phyloP scores from a whole-genome alignment of 2,888 invertebrate genomes.

The Metallyticus violacea region DNA sequence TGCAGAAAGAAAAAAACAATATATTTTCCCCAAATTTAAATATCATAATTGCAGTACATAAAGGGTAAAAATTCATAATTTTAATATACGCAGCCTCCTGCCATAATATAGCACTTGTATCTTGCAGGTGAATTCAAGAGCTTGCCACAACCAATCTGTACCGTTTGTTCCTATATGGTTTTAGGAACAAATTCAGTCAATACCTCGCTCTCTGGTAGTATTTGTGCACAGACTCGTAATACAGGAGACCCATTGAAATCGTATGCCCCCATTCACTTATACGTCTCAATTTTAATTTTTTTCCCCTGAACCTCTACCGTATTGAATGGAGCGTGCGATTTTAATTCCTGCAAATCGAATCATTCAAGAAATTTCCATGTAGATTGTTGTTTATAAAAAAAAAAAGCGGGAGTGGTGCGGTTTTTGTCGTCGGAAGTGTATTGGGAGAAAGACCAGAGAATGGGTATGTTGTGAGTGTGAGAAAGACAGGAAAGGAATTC shows the following conservation, averaged over 20 bases:
- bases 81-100: no score
- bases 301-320: background rate
- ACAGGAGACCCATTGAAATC: background rate
- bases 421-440: background rate
- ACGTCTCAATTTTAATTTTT: background rate
- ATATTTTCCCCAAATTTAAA: no score
- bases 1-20: no score
- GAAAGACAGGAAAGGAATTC: background rate
- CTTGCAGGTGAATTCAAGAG: background rate
- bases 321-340: constrained; percentile 20
- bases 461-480: background rate
- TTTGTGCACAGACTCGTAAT: background rate
- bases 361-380: constrained; percentile 13
- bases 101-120: background rate
- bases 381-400: background rate
- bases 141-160: background rate
- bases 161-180: background rate
- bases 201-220: background rate
- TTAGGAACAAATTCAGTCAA: background rate
- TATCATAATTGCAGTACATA: no score
- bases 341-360: constrained; percentile 21
- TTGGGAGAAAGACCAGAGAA: background rate
- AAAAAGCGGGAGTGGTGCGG: background rate
- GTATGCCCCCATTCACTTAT: background rate
- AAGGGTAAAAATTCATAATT: no score